phyloP scores from a whole-genome alignment of 2,113 vertebrate genomes.

The Prochilodus magdalenae region DNA sequence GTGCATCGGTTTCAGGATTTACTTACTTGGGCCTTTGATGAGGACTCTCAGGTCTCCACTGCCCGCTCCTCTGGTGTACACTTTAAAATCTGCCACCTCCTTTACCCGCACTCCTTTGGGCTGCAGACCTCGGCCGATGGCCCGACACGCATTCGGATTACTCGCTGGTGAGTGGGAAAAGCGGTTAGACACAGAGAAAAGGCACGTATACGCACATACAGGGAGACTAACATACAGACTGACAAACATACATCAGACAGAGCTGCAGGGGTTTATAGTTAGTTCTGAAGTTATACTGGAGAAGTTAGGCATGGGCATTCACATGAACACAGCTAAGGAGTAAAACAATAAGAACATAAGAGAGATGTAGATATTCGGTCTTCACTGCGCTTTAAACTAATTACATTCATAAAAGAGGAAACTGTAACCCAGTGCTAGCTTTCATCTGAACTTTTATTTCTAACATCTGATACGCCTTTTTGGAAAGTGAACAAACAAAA shows the following conservation, averaged over 20 bases:
- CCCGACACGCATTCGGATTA: slow-evolving; percentile 85
- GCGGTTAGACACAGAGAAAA: slow-evolving; percentile 9
- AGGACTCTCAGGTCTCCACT: slow-evolving; percentile 81
- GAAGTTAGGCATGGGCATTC: background rate
- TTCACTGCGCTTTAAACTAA: background rate
- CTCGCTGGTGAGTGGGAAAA: slow-evolving; percentile 74
- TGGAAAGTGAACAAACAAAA: background rate
- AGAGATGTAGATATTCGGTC: background rate
- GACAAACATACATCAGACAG: background rate
- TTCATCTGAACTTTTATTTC: background rate
- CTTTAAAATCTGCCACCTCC: slow-evolving; percentile 87
- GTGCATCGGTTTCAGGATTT: background rate
- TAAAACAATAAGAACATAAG: background rate
- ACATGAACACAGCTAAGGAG: slow-evolving; percentile 11
- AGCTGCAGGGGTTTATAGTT: slow-evolving; percentile 30
- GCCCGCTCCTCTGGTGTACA: slow-evolving; percentile 84
- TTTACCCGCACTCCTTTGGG: slow-evolving; percentile 85
- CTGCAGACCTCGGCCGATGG: slow-evolving; percentile 85
- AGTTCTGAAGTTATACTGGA: slow-evolving; percentile 17
- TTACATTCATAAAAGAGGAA: background rate
- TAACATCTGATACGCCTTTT: background rate
- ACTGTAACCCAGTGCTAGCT: background rate
- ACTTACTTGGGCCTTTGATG: slow-evolving; percentile 87
- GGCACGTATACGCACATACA: background rate
- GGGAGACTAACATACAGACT: background rate